phyloP scores from a whole-genome alignment of 1,140 invertebrate genomes.

The Arctopsyche grandis region DNA sequence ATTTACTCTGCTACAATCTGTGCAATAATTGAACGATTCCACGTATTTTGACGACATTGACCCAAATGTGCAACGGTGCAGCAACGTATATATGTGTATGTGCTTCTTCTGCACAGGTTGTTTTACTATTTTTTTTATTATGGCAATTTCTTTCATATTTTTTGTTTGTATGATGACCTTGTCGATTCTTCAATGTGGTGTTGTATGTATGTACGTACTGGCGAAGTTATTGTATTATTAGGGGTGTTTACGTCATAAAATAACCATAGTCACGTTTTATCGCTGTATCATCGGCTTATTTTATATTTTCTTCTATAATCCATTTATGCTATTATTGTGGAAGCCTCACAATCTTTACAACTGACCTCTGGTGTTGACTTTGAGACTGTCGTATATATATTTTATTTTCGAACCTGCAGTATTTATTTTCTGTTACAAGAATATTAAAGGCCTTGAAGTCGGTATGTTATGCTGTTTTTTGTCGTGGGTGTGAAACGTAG shows the following conservation, averaged over 20 bases:
- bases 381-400: background rate
- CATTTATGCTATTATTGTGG: background rate
- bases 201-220: too few relatives aligned
- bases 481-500: too few relatives aligned
- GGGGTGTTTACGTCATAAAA: too few relatives aligned
- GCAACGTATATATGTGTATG: background rate
- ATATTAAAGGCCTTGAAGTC: too few relatives aligned
- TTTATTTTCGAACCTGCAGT: background rate
- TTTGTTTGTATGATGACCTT: too few relatives aligned
- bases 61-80: slow-evolving; percentile 16
- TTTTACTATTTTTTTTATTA: too few relatives aligned
- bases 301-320: background rate
- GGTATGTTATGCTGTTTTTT: too few relatives aligned
- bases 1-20: background rate
- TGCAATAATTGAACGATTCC: background rate
- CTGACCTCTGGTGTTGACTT: background rate
- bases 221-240: too few relatives aligned
- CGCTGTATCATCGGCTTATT: background rate
- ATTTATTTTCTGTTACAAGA: too few relatives aligned
- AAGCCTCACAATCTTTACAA: background rate
- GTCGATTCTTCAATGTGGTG: too few relatives aligned
- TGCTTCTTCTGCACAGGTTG: background rate
- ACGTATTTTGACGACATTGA: slow-evolving; percentile 22
- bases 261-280: too few relatives aligned
- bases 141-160: too few relatives aligned